phyloP scores from a whole-genome alignment of 2,888 invertebrate species.

The Eupsilia transversa region DNA sequence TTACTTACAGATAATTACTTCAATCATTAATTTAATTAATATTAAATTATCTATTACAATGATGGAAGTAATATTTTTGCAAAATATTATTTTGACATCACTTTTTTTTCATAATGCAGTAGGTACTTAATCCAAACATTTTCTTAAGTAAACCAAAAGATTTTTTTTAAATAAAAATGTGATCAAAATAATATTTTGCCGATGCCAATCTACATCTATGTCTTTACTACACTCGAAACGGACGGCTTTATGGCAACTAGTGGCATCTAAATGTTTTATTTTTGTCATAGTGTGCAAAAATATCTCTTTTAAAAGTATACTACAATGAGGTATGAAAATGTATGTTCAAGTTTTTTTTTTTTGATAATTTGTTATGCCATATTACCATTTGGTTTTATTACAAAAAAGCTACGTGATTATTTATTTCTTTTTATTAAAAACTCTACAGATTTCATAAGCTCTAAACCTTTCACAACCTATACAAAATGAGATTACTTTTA shows the following conservation, averaged over 20 bases:
- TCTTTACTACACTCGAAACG: slow-evolving; percentile 57
- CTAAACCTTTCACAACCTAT: slow-evolving; percentile 81
- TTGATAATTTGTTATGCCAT: slow-evolving; percentile 53
- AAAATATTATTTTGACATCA: slow-evolving; percentile 43
- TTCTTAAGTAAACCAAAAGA: not conserved
- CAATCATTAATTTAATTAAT: slow-evolving; percentile 83
- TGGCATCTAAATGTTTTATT: slow-evolving; percentile 61
- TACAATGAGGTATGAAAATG: slow-evolving; percentile 79
- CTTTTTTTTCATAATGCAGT: not conserved
- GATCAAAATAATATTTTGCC: slow-evolving; percentile 36
- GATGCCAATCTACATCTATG: slow-evolving; percentile 61
- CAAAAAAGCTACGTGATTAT: slow-evolving; percentile 33
- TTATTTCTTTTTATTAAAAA: slow-evolving; percentile 46
- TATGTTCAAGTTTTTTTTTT: slow-evolving; percentile 69
- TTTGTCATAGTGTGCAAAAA: slow-evolving; percentile 78
- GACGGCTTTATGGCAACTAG: slow-evolving; percentile 72
- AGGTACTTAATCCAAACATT: not conserved
- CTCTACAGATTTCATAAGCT: slow-evolving; percentile 75
- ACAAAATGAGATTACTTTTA: slow-evolving; percentile 85
- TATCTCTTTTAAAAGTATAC: slow-evolving; percentile 71
- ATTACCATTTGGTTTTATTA: slow-evolving; percentile 37
- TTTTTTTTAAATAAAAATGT: not conserved
- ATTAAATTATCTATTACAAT: slow-evolving; percentile 85
- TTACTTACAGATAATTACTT: slow-evolving; percentile 68
- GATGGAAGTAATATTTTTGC: slow-evolving; percentile 73